Conservation (phyloP, 2,797 vertebrate genomes). For the Hoplostethus mediterraneus region DNA sequence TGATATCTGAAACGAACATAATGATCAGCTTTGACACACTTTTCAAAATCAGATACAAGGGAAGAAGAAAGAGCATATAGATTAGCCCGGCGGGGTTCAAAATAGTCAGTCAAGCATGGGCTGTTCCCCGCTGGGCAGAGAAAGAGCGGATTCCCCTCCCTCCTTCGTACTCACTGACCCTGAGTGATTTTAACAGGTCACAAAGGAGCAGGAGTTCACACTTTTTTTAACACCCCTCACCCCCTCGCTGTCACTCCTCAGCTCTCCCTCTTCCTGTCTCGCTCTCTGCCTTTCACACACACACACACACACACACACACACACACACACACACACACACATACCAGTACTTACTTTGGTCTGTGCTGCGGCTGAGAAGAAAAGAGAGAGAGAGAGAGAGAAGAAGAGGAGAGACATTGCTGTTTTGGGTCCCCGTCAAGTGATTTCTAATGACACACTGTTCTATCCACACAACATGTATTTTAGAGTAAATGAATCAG, state of each 20-base stretch:
- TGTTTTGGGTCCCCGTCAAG: slow-evolving; percentile 74
- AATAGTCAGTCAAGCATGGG: slow-evolving; percentile 65
- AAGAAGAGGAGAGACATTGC: slow-evolving; percentile 35
- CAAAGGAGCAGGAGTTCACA: slow-evolving; percentile 74
- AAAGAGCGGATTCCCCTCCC: slow-evolving; percentile 63
- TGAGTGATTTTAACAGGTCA: slow-evolving; percentile 75
- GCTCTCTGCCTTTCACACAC: slow-evolving; percentile 31
- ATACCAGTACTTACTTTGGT: background rate
- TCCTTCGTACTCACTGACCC: slow-evolving; percentile 69
- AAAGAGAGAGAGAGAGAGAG: slow-evolving; percentile 14
- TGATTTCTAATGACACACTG: slow-evolving; percentile 84
- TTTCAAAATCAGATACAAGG: slow-evolving; percentile 70
- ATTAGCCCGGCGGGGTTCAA: slow-evolving; percentile 63
- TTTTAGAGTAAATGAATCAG: slow-evolving; percentile 80
- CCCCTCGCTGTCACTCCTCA: slow-evolving; percentile 20
- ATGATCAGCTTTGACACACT: slow-evolving; percentile 76
- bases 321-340: slow-evolving; percentile 12
- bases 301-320: slow-evolving; percentile 10
- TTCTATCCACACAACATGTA: slow-evolving; percentile 77
- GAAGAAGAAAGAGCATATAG: slow-evolving; percentile 74
- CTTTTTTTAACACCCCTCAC: slow-evolving; percentile 58
- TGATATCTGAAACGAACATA: slow-evolving; percentile 71
- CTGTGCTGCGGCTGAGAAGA: slow-evolving; percentile 4
- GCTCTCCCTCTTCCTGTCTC: slow-evolving; percentile 32
- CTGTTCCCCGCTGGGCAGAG: slow-evolving; percentile 58